Conservation (phyloP, 2,797 vertebrate species). For the Anguilla obscura region DNA sequence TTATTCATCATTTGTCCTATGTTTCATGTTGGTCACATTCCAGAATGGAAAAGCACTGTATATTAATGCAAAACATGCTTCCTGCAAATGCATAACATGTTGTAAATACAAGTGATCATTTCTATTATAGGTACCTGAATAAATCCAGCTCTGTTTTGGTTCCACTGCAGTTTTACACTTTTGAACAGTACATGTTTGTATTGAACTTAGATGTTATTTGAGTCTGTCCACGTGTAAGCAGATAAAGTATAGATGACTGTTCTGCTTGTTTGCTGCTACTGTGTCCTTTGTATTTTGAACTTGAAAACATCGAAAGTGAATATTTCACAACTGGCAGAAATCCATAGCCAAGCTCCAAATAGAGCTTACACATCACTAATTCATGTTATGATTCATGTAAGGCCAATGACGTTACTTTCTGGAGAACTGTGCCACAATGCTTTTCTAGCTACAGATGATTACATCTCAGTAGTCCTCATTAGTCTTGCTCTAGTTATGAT, state of each 20-base stretch:
- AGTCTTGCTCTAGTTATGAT: slow-evolving; percentile 16
- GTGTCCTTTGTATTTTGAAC: not conserved
- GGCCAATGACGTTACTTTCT: not conserved
- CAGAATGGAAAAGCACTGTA: not conserved
- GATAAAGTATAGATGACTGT: not conserved
- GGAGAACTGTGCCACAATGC: not conserved
- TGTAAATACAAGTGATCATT: not conserved
- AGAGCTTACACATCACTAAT: not conserved
- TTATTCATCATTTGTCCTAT: slow-evolving; percentile 61
- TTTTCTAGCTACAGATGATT: not conserved
- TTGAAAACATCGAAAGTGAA: not conserved
- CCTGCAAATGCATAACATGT: not conserved
- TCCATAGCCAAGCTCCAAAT: not conserved
- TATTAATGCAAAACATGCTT: not conserved
- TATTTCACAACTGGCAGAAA: not conserved
- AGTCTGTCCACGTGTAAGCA: not conserved
- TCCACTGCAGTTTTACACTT: not conserved
- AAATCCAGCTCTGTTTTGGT: not conserved
- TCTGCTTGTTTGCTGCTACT: not conserved
- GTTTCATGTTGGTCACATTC: not conserved
- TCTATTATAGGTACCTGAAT: not conserved
- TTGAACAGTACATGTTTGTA: not conserved
- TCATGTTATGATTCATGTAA: not conserved
- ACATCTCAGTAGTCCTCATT: slow-evolving; percentile 18
- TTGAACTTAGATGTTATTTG: not conserved